phyloP scores from a whole-genome alignment of 2,797 vertebrate genomes.

The Sebastes nivosus region DNA sequence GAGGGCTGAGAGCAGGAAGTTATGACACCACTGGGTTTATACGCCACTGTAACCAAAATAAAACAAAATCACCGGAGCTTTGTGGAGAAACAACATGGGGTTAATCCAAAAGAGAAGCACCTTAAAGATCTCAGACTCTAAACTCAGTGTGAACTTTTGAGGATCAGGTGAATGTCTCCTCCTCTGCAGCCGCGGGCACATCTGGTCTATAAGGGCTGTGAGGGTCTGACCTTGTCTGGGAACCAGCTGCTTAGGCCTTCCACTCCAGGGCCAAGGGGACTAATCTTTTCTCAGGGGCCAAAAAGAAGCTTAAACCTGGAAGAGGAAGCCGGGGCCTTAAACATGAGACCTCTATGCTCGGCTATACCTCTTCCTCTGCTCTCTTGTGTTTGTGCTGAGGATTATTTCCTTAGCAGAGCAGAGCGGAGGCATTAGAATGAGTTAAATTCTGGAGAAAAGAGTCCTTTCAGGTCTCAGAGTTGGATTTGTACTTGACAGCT shows the following conservation, averaged over 20 bases:
- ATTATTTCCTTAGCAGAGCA: conserved; percentile 62
- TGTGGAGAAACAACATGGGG: conserved; percentile 37
- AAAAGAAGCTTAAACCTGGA: conserved; percentile 74
- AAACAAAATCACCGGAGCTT: conserved; percentile 31
- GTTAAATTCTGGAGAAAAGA: conserved; percentile 52
- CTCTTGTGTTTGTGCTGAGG: conserved; percentile 65
- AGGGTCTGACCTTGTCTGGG: conserved; percentile 64
- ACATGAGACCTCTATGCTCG: conserved; percentile 52
- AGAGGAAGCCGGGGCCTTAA: conserved; percentile 70
- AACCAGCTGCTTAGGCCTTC: conserved; percentile 67
- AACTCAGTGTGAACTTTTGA: conserved; percentile 60
- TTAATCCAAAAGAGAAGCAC: conserved; percentile 30
- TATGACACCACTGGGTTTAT: not conserved
- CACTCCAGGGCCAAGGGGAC: conserved; percentile 60
- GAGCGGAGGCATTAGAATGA: conserved; percentile 58
- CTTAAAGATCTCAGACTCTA: conserved; percentile 39
- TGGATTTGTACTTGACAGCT: conserved; percentile 53
- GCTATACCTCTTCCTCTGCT: conserved; percentile 59
- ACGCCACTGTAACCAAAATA: conserved; percentile 1
- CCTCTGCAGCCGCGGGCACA: conserved; percentile 53
- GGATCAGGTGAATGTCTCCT: conserved; percentile 63
- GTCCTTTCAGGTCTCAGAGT: conserved; percentile 44
- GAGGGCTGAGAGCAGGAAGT: conserved; percentile 1
- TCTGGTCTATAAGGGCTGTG: conserved; percentile 68
- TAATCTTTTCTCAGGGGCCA: conserved; percentile 72